Percentiles rank a stretch among this genome's conserved stretches.
phyloP scores from a whole-genome alignment of 2,888 invertebrate genomes.

The Hermaeophaga mercurialis region DNA sequence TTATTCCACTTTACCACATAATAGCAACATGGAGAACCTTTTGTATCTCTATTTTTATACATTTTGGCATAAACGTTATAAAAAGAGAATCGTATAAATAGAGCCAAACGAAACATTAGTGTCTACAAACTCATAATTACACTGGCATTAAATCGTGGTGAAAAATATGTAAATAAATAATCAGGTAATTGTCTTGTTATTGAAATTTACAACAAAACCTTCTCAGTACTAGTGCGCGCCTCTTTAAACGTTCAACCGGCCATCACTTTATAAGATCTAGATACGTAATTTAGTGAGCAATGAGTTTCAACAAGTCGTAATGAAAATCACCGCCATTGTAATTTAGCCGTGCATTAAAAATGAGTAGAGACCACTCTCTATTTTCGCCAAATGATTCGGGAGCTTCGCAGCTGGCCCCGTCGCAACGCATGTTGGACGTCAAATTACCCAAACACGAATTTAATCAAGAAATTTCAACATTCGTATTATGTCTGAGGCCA shows the following conservation, averaged over 20 bases:
- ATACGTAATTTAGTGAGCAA: slow-evolving; percentile 39
- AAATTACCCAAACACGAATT: slow-evolving; percentile 41
- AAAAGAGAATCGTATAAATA: too few species aligned
- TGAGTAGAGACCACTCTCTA: slow-evolving; percentile 10
- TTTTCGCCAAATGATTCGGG: slow-evolving; percentile 30
- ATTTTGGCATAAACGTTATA: too few species aligned
- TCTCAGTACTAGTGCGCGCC: slow-evolving; percentile 6
- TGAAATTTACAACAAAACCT: slow-evolving; percentile 16
- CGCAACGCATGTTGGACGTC: slow-evolving; percentile 33
- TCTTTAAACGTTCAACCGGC: slow-evolving; percentile 25
- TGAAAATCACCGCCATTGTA: slow-evolving; percentile 34
- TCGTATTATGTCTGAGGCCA: slow-evolving; percentile 22
- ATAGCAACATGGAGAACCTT: too few species aligned
- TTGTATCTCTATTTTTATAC: too few species aligned
- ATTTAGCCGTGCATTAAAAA: slow-evolving; percentile 29
- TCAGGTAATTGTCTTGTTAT: slow-evolving; percentile 10
- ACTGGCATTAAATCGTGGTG: background rate
- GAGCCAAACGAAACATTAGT: background rate
- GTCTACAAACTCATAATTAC: background rate
- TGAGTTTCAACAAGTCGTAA: slow-evolving; percentile 37
- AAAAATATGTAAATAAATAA: background rate
- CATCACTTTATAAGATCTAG: slow-evolving; percentile 32
- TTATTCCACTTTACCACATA: too few species aligned
- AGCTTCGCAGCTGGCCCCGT: slow-evolving; percentile 30
- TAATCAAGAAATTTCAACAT: slow-evolving; percentile 36